phyloP scores from a whole-genome alignment of 2,797 vertebrate species.

The Pseudochirops cupreus region DNA sequence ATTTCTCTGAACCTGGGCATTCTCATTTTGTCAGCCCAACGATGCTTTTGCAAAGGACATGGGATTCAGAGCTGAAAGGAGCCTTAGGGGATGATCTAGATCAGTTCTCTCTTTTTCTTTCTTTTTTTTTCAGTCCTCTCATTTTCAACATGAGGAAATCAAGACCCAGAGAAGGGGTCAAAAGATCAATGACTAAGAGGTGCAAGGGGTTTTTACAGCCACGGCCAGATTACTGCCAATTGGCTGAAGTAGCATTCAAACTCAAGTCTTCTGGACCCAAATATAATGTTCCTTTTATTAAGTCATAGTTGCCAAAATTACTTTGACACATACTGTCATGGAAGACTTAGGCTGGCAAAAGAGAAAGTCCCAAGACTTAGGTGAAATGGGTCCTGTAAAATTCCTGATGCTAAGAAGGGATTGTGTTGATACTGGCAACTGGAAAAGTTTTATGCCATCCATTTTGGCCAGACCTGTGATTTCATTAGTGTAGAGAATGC shows the following conservation, averaged over 20 bases:
- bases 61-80: not conserved
- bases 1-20: conserved; percentile 49
- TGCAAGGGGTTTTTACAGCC: not conserved
- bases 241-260: not conserved
- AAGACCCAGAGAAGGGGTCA: not conserved
- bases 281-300: not conserved
- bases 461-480: not conserved
- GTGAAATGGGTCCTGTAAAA: not conserved
- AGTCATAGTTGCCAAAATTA: not conserved
- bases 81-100: not conserved
- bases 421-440: not conserved
- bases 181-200: too few relatives aligned
- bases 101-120: too few relatives aligned
- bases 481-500: not conserved
- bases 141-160: not conserved
- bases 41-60: conserved; percentile 59
- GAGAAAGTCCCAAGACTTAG: not conserved
- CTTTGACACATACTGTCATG: not conserved
- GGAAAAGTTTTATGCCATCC: not conserved
- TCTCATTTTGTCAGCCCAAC: conserved; percentile 39
- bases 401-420: not conserved
- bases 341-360: not conserved
- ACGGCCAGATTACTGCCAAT: too few relatives aligned
- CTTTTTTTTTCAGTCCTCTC: too few relatives aligned
- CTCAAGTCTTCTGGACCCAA: not conserved